Evolutionary conservation across 2,888 invertebrate species (phyloP), one percentile per base, ranked within the genome.

Genomic region (Apotomis betuletana): DNA sequence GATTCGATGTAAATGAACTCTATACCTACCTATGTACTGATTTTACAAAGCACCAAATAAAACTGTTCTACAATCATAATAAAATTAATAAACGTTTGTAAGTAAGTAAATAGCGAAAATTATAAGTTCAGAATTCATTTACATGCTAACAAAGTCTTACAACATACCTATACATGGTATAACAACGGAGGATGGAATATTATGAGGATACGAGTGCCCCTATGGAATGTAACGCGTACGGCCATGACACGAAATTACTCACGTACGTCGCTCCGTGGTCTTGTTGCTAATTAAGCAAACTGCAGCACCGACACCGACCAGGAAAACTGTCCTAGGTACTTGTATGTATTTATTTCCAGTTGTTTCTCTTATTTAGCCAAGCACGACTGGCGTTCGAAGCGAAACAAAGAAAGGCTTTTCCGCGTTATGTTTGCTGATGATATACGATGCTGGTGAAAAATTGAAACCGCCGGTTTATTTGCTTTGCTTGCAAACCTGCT

Each of bases 371-470:
- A 58, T 63, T 68, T 72, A 72, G 13, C 46, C 51, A 51, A 58
- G 67, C 67, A 58, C 62, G 61, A 62, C 62, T 57, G 27, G 71
- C 57, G 27, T 57, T 63, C 68, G 46, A 55, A 44, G 52, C 63
- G 68, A 72, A 67, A 72, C 68, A 72, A 72, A 72, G 72, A 72
- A 72, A 72, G 63, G 58, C 67, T 63, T 70, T 72, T 68, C 67
- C 72, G 72, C 58, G 12, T 67, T 41, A 63, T 68, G 54, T 67
- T 71, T 71, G 61, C 44, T 61, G 57, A 62, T 60, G 51, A 64
- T 57, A 67, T 67, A 67, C 62, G 52, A 63, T 15, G 57, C 15
- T 52, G 57, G 44, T 52, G 51, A 63, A 62, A 62, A 57, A 67
- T 55, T 12, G 41, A 70, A 64, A 64, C 52, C 15, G 51, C 57